A percentile compares a stretch with the other conserved stretches of the same genome.
Evolutionary conservation across 35 echinoderm and acorn worm genomes (phyloP).

Genomic region (Heliocidaris tuberculata): DNA sequence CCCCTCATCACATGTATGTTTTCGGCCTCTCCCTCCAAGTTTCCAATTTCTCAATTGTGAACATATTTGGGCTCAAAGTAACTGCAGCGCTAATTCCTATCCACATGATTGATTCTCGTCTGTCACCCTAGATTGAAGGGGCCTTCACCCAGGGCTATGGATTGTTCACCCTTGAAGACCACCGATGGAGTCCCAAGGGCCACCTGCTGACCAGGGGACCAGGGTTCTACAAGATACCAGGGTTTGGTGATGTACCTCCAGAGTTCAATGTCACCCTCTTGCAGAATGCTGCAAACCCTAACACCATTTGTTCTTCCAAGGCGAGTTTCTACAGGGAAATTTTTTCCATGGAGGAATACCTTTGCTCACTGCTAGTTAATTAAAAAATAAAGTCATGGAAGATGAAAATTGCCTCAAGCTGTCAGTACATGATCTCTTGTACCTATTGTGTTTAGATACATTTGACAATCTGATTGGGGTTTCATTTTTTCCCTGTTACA

Average conservation of each 20-base stretch:
- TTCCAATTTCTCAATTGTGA: too few relatives aligned
- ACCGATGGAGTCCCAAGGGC: constrained; percentile 68
- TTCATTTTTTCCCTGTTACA: too few relatives aligned
- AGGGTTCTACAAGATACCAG: constrained; percentile 89
- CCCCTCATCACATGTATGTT: too few relatives aligned
- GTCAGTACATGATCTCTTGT: too few relatives aligned
- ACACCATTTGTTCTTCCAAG: constrained; percentile 82
- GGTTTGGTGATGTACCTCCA: constrained; percentile 71
- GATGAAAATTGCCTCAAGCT: too few relatives aligned
- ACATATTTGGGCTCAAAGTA: too few relatives aligned
- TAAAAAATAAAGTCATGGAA: too few relatives aligned
- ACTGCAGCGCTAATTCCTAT: background rate
- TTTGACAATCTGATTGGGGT: too few relatives aligned
- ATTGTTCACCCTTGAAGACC: constrained; percentile 72
- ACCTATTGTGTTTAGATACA: too few relatives aligned
- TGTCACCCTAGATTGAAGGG: constrained; percentile 76
- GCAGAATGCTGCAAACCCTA: constrained; percentile 57
- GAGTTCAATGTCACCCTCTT: constrained; percentile 82
- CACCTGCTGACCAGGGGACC: constrained; percentile 86
- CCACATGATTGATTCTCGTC: background rate
- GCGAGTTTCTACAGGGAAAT: constrained; percentile 40
- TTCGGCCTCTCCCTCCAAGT: too few relatives aligned
- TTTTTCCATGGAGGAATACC: too few relatives aligned
- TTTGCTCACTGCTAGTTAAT: too few relatives aligned
- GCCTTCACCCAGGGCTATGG: constrained; percentile 90